These are phyloP conservation scores for Rotaria macrura DNA, from an alignment of 2,888 invertebrate genomes.

Conservation along the genomic window DNA sequence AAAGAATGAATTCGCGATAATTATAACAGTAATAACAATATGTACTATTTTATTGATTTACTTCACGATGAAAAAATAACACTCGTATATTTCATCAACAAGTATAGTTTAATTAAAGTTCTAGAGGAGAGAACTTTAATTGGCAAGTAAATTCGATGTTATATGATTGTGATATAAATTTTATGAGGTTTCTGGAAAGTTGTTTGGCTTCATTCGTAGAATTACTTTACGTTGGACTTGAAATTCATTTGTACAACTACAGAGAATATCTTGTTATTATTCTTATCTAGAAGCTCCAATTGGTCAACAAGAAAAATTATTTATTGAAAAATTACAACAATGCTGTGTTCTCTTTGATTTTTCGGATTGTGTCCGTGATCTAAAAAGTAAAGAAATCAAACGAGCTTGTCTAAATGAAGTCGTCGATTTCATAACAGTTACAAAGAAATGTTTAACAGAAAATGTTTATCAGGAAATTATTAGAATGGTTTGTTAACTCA, in stretches of 20 bases:
- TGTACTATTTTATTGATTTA: no score
- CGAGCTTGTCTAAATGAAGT: slow-evolving; percentile 32
- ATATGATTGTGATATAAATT: not conserved
- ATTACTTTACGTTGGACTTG: not conserved
- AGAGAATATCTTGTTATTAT: not conserved
- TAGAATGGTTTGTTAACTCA: slow-evolving; percentile 77
- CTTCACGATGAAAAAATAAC: no score
- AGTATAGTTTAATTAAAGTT: no score
- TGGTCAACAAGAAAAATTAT: slow-evolving; percentile 53
- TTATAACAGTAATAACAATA: no score
- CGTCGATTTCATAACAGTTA: slow-evolving; percentile 55
- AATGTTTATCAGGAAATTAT: slow-evolving; percentile 94
- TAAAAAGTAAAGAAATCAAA: slow-evolving; percentile 98
- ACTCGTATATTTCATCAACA: no score
- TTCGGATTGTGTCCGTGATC: slow-evolving; percentile 83
- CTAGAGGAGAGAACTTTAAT: not conserved
- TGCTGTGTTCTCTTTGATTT: slow-evolving; percentile 98
- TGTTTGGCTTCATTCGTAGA: not conserved
- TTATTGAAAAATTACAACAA: slow-evolving; percentile 89
- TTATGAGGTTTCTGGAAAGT: no score
- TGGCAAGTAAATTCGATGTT: not conserved
- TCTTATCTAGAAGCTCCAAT: not conserved
- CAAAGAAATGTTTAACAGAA: slow-evolving; percentile 85
- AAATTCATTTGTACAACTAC: no score
- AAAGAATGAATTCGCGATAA: no score